Conservation (phyloP, 2,888 invertebrate species). For the Noctua janthe region DNA sequence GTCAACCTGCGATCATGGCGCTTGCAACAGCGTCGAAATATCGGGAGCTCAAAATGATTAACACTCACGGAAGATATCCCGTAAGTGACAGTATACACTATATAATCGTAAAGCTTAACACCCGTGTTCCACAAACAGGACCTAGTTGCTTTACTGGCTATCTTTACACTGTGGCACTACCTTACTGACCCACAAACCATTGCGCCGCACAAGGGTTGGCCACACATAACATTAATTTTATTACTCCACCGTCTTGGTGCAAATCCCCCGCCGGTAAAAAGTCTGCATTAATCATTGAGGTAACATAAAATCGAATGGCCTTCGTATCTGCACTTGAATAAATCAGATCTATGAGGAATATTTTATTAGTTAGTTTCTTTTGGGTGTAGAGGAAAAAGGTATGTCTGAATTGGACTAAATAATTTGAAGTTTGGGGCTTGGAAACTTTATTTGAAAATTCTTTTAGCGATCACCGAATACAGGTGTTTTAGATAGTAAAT, state of each 20-base stretch:
- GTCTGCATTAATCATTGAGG: constrained; percentile 61
- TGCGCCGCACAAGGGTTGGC: constrained; percentile 29
- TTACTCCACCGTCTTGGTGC: constrained; percentile 44
- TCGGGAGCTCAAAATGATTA: too few relatives aligned
- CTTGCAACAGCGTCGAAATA: too few relatives aligned
- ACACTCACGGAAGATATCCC: too few relatives aligned
- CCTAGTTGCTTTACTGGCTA: background rate
- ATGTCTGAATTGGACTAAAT: constrained; percentile 21
- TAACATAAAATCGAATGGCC: constrained; percentile 63
- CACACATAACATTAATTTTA: constrained; percentile 62
- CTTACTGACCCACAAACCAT: constrained; percentile 50
- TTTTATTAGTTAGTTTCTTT: constrained; percentile 41
- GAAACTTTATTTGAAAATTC: background rate
- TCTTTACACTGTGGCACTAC: background rate
- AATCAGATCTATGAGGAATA: constrained; percentile 60
- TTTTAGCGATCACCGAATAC: too few relatives aligned
- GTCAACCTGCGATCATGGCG: too few relatives aligned
- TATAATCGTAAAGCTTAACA: too few relatives aligned
- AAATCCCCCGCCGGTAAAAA: constrained; percentile 60
- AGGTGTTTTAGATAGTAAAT: background rate
- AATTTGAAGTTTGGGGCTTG: constrained; percentile 14
- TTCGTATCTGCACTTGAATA: constrained; percentile 59
- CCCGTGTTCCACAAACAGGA: background rate
- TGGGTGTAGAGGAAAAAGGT: background rate
- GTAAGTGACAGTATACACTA: too few relatives aligned